Percentiles rank a stretch among this genome's conserved stretches.
These are phyloP conservation scores for Chondrosia reniformis DNA, from an alignment of 37 sponge, comb jelly and placozoan genomes.

Conservation along the genomic window DNA sequence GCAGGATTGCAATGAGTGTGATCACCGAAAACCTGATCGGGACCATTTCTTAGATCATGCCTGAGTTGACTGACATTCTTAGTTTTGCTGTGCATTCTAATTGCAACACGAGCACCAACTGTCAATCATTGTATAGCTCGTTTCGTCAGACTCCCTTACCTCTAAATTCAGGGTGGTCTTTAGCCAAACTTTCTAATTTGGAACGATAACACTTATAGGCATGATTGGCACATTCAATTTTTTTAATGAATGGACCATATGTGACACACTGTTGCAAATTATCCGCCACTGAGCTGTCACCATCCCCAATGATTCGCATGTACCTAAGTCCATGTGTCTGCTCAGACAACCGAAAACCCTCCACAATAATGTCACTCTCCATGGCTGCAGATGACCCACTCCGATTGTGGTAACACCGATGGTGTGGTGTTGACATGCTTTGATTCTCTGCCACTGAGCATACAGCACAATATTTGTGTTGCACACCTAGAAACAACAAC, in stretches of 20 bases:
- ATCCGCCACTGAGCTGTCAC: not conserved
- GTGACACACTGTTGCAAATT: slow-evolving; percentile 3
- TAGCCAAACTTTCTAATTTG: not conserved
- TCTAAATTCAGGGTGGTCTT: slow-evolving; percentile 12
- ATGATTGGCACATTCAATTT: not conserved
- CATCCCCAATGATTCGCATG: not conserved
- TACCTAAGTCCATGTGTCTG: slow-evolving; percentile 3
- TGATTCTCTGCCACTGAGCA: not conserved
- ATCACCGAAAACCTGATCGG: slow-evolving; percentile 23
- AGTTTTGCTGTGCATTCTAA: slow-evolving; percentile 1
- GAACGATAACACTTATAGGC: slow-evolving; percentile 13
- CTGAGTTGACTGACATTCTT: slow-evolving; percentile 7
- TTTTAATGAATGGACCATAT: not conserved
- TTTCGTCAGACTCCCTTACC: slow-evolving; percentile 4
- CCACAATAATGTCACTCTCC: not conserved
- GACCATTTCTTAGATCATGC: slow-evolving; percentile 36
- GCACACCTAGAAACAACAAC: not conserved
- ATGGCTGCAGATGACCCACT: slow-evolving; percentile 7
- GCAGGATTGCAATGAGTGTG: slow-evolving; percentile 19
- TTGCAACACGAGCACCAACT: slow-evolving; percentile 13
- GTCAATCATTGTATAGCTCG: not conserved
- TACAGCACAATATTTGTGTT: not conserved
- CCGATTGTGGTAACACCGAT: not conserved
- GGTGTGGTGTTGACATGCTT: not conserved
- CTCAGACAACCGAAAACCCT: not conserved